Evolutionary conservation across 2,797 vertebrate species (phyloP), one percentile per base, ranked within the genome.

Genomic region (Luscinia megarhynchos): DNA sequence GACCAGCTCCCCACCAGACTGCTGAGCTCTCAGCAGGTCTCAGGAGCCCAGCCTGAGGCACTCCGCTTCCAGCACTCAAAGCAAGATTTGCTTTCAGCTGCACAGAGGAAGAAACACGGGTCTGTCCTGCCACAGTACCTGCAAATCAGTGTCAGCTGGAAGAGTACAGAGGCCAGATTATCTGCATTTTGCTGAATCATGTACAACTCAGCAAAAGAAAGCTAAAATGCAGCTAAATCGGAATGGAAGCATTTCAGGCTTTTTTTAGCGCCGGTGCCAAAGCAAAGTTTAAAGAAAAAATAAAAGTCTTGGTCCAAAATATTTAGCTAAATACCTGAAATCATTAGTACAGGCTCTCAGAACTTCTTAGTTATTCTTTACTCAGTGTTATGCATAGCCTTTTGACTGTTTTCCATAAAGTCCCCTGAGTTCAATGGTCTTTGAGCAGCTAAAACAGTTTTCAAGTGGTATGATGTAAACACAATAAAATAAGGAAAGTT

Each of bases 11-110:
- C 84, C 70, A 67, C 69, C 46, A 95, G 93, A 89, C 3, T 92
- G 94, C 76, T 83, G 75, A 94, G 93, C 69, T 94, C 93, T 89
- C 89, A 69, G 87, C 26, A 78, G 94, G 89, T 89, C 93, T 92
- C 89, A 69, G 75, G 88, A 96, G 73, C 12, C 87, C 79, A 51
- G 85, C 89, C 64, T 24, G 78, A 92, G 63, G 82, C 48, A 92
- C 82, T 75, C 87, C 84, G 64, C 54, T 92, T 89, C 84, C 85
- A 62, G 58, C 48, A n/a, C 53, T 78, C 79, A 78, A 78, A 92
- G 66, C 24, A 79, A 82, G 78, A 13, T 46, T 87, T 87, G 66
- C 66, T 83, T 85, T 46, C 72, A 89, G 45, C 40, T 59, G 54
- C 43, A 21, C 2, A 45, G 66, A 59, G 51, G 48, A 83, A 87